Conservation (phyloP, 2,888 invertebrate genomes). For the Eurytoma californica region DNA sequence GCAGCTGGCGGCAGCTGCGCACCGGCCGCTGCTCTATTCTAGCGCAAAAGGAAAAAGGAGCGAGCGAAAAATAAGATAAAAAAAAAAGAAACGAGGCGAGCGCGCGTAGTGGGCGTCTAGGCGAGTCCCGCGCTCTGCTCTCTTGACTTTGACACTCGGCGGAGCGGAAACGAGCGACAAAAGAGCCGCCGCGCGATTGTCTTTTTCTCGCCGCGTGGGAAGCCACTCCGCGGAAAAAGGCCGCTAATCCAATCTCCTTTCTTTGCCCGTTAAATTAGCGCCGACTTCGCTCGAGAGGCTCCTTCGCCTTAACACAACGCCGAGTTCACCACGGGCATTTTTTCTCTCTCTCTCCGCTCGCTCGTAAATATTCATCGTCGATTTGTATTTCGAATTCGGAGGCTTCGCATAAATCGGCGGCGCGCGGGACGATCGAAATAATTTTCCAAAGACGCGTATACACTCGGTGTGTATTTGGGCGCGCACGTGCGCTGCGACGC, state of each 20-base stretch:
- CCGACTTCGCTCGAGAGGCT: no score
- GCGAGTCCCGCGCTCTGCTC: constrained; percentile 26
- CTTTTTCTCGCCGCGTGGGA: constrained; percentile 4
- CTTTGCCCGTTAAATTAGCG: no score
- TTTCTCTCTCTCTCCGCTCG: not conserved
- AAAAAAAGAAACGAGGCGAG: not conserved
- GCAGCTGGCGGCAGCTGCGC: constrained; percentile 34
- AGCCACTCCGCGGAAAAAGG: no score
- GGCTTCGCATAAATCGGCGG: not conserved
- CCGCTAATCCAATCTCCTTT: no score
- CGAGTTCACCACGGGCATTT: no score
- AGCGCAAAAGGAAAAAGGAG: not conserved
- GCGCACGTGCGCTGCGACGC: no score
- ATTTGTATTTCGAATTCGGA: constrained; percentile 13
- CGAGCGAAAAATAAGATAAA: not conserved
- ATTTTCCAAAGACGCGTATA: no score
- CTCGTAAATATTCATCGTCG: not conserved
- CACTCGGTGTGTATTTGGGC: no score
- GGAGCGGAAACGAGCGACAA: constrained; percentile 66
- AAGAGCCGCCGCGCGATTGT: not conserved
- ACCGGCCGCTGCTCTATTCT: not conserved
- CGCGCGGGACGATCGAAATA: no score
- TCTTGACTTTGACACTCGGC: constrained; percentile 48
- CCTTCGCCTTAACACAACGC: no score
- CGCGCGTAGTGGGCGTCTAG: constrained; percentile 22